Evolutionary conservation across 2,113 vertebrate species (phyloP).

Genomic region (Mormoops blainvillei): DNA sequence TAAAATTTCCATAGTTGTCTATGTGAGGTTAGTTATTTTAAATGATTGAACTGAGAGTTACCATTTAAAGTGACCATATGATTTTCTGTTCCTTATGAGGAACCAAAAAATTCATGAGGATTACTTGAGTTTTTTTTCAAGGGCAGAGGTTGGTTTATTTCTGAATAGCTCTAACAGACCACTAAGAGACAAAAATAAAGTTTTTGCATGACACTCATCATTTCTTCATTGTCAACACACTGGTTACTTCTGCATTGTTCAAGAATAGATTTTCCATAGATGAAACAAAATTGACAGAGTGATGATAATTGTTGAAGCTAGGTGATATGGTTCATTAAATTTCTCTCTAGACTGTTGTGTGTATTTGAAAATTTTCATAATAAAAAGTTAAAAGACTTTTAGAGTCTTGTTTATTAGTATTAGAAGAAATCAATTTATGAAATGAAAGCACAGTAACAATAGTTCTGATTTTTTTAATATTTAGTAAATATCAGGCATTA

Average conservation of each 20-base stretch:
- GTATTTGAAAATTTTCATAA: not conserved
- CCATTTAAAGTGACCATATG: not conserved
- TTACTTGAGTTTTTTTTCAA: slow-evolving; percentile 4
- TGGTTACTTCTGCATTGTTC: not conserved
- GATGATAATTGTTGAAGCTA: not conserved
- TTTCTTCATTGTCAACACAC: not conserved
- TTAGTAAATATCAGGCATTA: not conserved
- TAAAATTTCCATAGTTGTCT: not conserved
- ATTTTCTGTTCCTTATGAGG: slow-evolving; percentile 23
- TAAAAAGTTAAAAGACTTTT: not conserved
- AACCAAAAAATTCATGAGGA: not conserved
- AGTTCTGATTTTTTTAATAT: slow-evolving; percentile 6
- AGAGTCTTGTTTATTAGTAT: not conserved
- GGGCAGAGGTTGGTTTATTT: not conserved
- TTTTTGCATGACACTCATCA: not conserved
- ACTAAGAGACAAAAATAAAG: not conserved
- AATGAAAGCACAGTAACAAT: not conserved
- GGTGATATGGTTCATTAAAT: not conserved
- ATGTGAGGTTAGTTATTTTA: not conserved
- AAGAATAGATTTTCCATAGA: slow-evolving; percentile 8
- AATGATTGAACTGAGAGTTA: not conserved
- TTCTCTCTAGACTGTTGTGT: not conserved
- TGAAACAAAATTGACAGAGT: not conserved
- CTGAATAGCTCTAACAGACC: not conserved
- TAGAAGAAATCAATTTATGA: slow-evolving; percentile 28